Evolutionary conservation across 2,888 invertebrate species (phyloP).

Genomic region (Agrenia bidenticulata): DNA sequence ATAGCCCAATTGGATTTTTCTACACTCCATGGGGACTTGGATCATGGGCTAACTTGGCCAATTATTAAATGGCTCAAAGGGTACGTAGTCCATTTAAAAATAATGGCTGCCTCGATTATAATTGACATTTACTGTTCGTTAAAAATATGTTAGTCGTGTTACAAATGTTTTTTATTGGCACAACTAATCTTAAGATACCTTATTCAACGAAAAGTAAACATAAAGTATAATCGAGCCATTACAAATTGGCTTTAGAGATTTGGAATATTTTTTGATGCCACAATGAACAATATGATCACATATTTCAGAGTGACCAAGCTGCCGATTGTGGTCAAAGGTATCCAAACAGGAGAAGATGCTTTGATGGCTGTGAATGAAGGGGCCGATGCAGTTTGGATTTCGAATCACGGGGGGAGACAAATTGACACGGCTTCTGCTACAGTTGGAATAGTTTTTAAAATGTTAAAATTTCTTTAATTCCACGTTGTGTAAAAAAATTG

Average conservation of each 20-base stretch:
- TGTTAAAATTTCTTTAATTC: background rate
- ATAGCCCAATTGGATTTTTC: background rate
- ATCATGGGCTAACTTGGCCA: conserved; percentile 78
- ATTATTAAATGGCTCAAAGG: conserved; percentile 83
- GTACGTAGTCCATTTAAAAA: no score
- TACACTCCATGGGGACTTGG: conserved; percentile 58
- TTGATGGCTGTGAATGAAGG: conserved; percentile 71
- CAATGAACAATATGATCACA: background rate
- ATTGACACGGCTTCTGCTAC: conserved; percentile 78
- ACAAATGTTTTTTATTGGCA: no score
- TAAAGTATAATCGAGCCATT: background rate
- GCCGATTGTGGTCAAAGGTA: conserved; percentile 82
- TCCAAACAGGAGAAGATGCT: conserved; percentile 83
- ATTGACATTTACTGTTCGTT: no score
- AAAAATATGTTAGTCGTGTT: no score
- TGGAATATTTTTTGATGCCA: background rate
- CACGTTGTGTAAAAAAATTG: no score
- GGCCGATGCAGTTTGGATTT: conserved; percentile 78
- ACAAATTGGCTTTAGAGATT: background rate
- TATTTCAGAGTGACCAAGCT: conserved; percentile 62
- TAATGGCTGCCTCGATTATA: no score
- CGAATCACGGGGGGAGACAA: conserved; percentile 91
- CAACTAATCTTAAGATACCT: no score
- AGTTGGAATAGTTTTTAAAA: conserved; percentile 57
- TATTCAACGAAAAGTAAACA: no score